phyloP scores from a whole-genome alignment of 2,888 invertebrate genomes.

The Caenorhabditis zanzibari region DNA sequence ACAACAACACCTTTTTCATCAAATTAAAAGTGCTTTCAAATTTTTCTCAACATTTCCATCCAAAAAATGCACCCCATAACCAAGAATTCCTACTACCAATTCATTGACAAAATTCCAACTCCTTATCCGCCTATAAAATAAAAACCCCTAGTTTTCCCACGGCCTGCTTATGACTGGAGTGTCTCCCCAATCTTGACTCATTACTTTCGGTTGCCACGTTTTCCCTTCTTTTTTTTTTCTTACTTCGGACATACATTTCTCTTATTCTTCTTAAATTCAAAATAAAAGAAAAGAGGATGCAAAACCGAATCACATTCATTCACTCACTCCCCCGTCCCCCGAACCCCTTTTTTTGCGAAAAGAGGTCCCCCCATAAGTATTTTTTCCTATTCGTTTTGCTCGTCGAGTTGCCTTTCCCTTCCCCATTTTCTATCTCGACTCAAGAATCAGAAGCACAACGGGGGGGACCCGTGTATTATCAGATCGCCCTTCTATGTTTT shows the following conservation, averaged over 20 bases:
- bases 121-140: conserved; percentile 14
- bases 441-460: conserved; percentile 30
- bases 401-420: conserved; percentile 29
- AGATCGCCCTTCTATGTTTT: conserved; percentile 42
- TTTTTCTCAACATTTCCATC: not conserved
- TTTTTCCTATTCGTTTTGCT: conserved; percentile 37
- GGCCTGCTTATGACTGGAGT: conserved; percentile 11
- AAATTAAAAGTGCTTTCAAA: not conserved
- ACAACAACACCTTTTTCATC: too few species aligned
- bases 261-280: conserved; percentile 7
- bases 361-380: conserved; percentile 30
- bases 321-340: conserved; percentile 17
- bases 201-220: conserved; percentile 19
- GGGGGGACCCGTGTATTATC: conserved; percentile 34
- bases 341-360: conserved; percentile 6
- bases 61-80: too few species aligned
- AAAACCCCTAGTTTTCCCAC: conserved; percentile 16
- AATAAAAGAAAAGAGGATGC: conserved; percentile 23
- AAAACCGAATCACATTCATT: conserved; percentile 42
- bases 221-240: not conserved
- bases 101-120: not conserved
- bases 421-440: conserved; percentile 18
- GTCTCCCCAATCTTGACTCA: conserved; percentile 15
- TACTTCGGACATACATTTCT: conserved; percentile 16
- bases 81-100: too few species aligned